Evolutionary conservation across 1,140 invertebrate genomes (phyloP).

Genomic region (Carposina sasakii): DNA sequence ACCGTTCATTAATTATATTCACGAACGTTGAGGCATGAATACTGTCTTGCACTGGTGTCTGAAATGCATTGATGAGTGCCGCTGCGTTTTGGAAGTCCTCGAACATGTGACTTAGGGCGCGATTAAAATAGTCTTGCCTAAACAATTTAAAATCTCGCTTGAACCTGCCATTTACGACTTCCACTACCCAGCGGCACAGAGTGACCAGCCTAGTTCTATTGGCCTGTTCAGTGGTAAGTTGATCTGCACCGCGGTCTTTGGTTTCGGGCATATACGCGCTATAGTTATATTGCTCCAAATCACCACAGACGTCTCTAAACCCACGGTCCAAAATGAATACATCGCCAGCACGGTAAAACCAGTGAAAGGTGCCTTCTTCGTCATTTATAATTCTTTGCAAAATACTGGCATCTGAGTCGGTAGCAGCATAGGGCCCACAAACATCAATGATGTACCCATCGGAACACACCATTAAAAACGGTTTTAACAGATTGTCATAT

Average conservation of each 20-base stretch:
- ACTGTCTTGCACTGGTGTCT: neutral
- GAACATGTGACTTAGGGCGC: neutral
- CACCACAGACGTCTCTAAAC: neutral
- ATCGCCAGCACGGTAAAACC: constrained; percentile 1
- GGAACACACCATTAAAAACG: neutral
- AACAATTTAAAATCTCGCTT: constrained; percentile 5
- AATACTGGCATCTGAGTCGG: constrained; percentile 5
- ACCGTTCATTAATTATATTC: neutral
- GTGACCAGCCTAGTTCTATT: neutral
- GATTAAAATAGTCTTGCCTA: neutral
- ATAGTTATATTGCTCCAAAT: constrained; percentile 1
- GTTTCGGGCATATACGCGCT: neutral
- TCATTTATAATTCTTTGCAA: neutral
- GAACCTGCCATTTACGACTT: neutral
- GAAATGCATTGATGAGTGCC: neutral
- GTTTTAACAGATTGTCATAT: neutral
- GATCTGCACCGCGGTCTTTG: neutral
- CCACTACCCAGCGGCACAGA: neutral
- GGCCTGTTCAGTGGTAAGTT: constrained; percentile 1
- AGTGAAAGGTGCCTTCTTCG: constrained; percentile 4
- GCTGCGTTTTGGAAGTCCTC: constrained; percentile 1
- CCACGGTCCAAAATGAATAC: constrained; percentile 3
- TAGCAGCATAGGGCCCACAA: neutral
- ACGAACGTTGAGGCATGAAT: neutral
- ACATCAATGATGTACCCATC: constrained; percentile 4